Evolutionary conservation across 1,140 invertebrate species (phyloP).

Genomic region (Meloidogyne chitwoodi): DNA sequence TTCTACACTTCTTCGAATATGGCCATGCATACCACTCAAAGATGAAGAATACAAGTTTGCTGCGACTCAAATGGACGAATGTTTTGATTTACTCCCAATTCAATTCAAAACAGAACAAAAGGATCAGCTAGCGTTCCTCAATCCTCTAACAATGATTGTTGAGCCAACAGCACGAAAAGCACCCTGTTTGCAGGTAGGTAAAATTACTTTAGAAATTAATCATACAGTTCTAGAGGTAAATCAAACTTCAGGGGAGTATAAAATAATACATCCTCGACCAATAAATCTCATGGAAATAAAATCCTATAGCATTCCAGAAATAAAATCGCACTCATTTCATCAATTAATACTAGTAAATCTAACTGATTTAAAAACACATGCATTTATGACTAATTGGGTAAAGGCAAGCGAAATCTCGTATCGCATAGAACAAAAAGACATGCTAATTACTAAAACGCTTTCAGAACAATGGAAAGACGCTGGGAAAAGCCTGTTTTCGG

Average conservation of each 20-base stretch:
- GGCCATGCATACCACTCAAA: background rate
- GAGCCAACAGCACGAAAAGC: background rate
- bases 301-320: background rate
- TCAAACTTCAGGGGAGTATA: background rate
- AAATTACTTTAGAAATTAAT: background rate
- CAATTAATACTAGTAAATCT: background rate
- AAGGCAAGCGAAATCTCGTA: background rate
- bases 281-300: background rate
- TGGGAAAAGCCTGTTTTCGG: too few species aligned
- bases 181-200: background rate
- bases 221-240: background rate
- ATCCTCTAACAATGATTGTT: background rate
- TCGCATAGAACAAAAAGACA: background rate
- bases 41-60: background rate
- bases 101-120: background rate
- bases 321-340: too few species aligned
- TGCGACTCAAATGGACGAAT: background rate
- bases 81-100: background rate
- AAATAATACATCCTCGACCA: background rate
- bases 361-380: background rate
- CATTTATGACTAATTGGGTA: background rate
- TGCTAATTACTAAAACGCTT: background rate
- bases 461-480: background rate
- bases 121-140: background rate
- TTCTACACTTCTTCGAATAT: background rate